Conservation (phyloP, 2,113 vertebrate species). For the Callithrix jacchus region DNA sequence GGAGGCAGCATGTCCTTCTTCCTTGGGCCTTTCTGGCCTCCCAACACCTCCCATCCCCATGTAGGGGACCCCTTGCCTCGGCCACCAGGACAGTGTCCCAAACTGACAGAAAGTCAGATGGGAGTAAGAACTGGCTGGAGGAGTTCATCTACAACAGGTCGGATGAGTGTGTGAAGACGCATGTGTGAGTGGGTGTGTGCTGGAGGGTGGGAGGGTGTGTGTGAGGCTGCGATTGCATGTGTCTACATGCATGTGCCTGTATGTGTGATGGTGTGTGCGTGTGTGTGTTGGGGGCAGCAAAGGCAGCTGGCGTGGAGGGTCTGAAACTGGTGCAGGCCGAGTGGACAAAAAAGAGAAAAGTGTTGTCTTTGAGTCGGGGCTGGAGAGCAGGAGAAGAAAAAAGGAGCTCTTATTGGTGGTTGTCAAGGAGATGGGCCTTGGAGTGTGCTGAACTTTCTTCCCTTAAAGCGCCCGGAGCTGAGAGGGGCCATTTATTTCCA, state of each 20-base stretch:
- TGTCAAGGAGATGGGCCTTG: slow-evolving; percentile 80
- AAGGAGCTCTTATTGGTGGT: slow-evolving; percentile 71
- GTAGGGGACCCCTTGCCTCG: background rate
- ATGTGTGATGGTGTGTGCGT: background rate
- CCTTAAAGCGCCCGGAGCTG: slow-evolving; percentile 56
- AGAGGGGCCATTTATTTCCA: slow-evolving; percentile 72
- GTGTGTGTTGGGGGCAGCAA: background rate
- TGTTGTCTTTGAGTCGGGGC: slow-evolving; percentile 73
- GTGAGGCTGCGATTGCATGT: background rate
- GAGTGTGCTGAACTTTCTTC: slow-evolving; percentile 75
- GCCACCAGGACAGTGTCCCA: background rate
- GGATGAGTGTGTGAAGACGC: background rate
- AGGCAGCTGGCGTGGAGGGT: background rate
- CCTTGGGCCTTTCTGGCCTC: background rate
- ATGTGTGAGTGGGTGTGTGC: background rate
- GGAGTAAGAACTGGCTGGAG: background rate
- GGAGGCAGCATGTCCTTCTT: background rate
- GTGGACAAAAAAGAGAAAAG: slow-evolving; percentile 63
- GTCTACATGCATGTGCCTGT: too few relatives aligned
- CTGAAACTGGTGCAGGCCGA: background rate
- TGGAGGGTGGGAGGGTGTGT: too few relatives aligned
- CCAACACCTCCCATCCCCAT: too few relatives aligned
- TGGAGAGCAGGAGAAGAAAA: slow-evolving; percentile 54
- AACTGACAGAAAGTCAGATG: background rate
- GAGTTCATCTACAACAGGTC: background rate